phyloP scores from a whole-genome alignment of 1,140 invertebrate species.

The Palaemon carinicauda region DNA sequence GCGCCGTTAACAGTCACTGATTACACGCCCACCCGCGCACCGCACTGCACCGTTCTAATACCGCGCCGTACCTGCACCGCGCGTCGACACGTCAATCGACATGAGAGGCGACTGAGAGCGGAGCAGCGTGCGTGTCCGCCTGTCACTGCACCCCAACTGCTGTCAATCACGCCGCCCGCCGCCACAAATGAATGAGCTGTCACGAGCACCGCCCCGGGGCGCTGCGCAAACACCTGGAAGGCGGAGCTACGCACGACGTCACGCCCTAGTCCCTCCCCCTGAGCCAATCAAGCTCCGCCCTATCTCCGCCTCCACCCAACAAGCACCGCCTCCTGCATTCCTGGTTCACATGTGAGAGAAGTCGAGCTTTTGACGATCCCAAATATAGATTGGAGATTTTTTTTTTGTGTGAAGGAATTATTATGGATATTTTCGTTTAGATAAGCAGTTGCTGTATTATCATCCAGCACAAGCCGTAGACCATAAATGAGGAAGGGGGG shows the following conservation, averaged over 20 bases:
- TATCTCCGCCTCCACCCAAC: slow-evolving; percentile 21
- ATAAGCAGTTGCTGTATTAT: slow-evolving; percentile 44
- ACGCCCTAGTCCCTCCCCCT: slow-evolving; percentile 17
- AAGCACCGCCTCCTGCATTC: slow-evolving; percentile 46
- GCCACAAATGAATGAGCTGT: slow-evolving; percentile 61
- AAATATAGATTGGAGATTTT: slow-evolving; percentile 53
- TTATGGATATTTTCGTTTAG: slow-evolving; percentile 49
- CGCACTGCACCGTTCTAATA: slow-evolving; percentile 56
- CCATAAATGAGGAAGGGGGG: background rate
- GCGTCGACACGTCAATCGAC: slow-evolving; percentile 60
- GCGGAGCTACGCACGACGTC: slow-evolving; percentile 36
- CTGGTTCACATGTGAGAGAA: slow-evolving; percentile 43
- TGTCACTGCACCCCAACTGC: slow-evolving; percentile 61
- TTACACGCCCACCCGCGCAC: slow-evolving; percentile 46
- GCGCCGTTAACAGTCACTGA: slow-evolving; percentile 41
- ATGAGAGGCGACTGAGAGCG: slow-evolving; percentile 60
- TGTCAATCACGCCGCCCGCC: slow-evolving; percentile 60
- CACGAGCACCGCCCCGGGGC: slow-evolving; percentile 58
- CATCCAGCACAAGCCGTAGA: background rate
- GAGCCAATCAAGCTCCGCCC: slow-evolving; percentile 29
- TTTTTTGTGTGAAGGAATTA: slow-evolving; percentile 49
- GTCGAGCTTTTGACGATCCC: slow-evolving; percentile 43
- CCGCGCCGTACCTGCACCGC: slow-evolving; percentile 56
- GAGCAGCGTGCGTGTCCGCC: slow-evolving; percentile 60
- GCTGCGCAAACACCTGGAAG: slow-evolving; percentile 33